Percentiles rank a stretch among this genome's conserved stretches.
These are phyloP conservation scores for Parazoanthus swiftii DNA, from an alignment of 92 coral and sea anemone species.

Conservation along the genomic window DNA sequence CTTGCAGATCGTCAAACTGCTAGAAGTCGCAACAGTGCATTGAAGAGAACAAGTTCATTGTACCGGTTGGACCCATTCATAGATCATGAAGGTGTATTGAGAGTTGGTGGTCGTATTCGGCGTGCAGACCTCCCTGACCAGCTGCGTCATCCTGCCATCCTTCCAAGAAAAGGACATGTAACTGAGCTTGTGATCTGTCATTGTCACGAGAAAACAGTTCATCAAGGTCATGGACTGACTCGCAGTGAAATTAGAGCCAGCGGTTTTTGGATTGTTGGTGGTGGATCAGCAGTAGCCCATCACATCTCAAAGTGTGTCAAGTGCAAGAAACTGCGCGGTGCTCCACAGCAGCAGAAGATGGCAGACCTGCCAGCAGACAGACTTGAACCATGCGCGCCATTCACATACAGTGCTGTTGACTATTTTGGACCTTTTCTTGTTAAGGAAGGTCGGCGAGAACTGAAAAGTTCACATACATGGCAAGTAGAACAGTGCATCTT, in stretches of 20 bases:
- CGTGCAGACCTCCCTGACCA: neutral
- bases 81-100: slow-evolving; percentile 8
- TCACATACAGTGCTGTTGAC: slow-evolving; percentile 8
- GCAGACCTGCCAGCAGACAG: slow-evolving; percentile 15
- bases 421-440: slow-evolving; percentile 5
- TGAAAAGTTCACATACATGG: neutral
- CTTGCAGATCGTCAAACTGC: neutral
- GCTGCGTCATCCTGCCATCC: neutral
- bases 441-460: slow-evolving; percentile 3
- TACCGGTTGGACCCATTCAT: slow-evolving; percentile 26
- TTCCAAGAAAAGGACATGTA: slow-evolving; percentile 12
- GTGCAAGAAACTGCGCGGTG: slow-evolving; percentile 15
- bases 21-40: neutral
- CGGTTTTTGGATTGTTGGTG: slow-evolving; percentile 16
- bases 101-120: slow-evolving; percentile 26
- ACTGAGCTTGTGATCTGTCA: neutral
- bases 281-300: slow-evolving; percentile 19
- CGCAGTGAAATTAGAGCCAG: slow-evolving; percentile 2
- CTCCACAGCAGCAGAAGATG: slow-evolving; percentile 9
- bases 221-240: slow-evolving; percentile 18
- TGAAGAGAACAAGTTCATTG: neutral
- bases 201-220: neutral
- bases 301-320: neutral
- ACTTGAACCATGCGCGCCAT: slow-evolving; percentile 12
- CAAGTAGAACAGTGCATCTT: slow-evolving; percentile 19